Conservation (phyloP, 1,140 invertebrate genomes). For the Acyrthosiphon pisum region DNA sequence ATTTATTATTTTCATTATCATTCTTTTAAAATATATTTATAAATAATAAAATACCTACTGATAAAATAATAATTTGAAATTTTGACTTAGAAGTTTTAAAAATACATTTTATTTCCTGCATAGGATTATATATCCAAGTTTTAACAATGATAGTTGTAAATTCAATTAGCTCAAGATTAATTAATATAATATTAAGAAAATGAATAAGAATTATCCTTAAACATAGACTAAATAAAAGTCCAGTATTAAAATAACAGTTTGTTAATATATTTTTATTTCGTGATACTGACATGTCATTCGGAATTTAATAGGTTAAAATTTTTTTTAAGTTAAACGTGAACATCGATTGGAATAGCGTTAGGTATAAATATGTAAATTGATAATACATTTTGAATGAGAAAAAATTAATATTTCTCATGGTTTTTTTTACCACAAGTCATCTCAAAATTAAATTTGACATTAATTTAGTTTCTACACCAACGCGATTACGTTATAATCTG, state of each 20-base stretch:
- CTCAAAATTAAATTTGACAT: not conserved
- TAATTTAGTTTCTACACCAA: not conserved
- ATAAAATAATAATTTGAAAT: no score
- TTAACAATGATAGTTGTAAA: no score
- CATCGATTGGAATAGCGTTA: not conserved
- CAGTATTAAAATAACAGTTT: not conserved
- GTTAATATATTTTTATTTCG: not conserved
- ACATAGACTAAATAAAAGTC: not conserved
- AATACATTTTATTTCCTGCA: no score
- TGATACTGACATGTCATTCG: not conserved
- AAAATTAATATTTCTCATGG: not conserved
- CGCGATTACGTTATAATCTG: conserved; percentile 9
- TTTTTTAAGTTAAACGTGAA: not conserved
- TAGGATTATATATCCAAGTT: no score
- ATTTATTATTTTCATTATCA: no score
- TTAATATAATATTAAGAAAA: not conserved
- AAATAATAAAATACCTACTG: no score
- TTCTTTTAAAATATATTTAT: no score
- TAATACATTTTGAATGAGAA: not conserved
- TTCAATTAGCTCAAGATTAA: no score
- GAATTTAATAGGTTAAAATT: not conserved
- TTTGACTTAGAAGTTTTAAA: no score
- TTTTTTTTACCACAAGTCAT: not conserved
- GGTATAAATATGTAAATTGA: not conserved
- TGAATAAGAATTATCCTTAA: not conserved